phyloP scores from a whole-genome alignment of 2,888 invertebrate species.

The Lissonota sp. region DNA sequence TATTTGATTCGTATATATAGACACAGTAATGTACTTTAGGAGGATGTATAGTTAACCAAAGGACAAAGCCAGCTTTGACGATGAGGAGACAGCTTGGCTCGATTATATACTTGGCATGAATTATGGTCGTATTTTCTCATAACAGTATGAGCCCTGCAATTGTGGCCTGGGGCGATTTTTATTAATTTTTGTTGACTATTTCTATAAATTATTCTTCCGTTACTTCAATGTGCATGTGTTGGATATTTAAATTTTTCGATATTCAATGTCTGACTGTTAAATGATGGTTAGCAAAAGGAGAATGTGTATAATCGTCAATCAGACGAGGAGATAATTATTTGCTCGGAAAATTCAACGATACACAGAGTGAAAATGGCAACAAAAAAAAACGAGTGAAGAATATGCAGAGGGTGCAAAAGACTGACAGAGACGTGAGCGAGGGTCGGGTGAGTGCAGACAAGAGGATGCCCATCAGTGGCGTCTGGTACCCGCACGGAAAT shows the following conservation, averaged over 20 bases:
- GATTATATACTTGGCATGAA: conserved; percentile 26
- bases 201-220: too few species aligned
- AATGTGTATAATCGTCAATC: not conserved
- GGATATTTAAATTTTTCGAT: too few species aligned
- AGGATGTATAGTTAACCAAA: not conserved
- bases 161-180: not conserved
- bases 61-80: conserved; percentile 30
- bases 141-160: conserved; percentile 11
- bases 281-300: too few species aligned
- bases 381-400: conserved; percentile 24
- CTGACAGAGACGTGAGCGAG: conserved; percentile 24
- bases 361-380: not conserved
- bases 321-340: not conserved
- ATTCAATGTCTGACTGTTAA: too few species aligned
- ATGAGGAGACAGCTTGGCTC: conserved; percentile 22
- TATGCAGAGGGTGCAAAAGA: conserved; percentile 5
- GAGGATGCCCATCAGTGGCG: conserved; percentile 15
- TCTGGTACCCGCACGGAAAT: conserved; percentile 9
- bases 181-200: too few species aligned
- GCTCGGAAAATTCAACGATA: not conserved
- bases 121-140: too few species aligned
- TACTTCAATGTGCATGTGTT: too few species aligned
- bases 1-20: not conserved
- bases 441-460: conserved; percentile 22
- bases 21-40: not conserved